A percentile compares a stretch with the other conserved stretches of the same genome.
phyloP scores from a whole-genome alignment of 2,797 vertebrate species.

The Parambassis ranga region DNA sequence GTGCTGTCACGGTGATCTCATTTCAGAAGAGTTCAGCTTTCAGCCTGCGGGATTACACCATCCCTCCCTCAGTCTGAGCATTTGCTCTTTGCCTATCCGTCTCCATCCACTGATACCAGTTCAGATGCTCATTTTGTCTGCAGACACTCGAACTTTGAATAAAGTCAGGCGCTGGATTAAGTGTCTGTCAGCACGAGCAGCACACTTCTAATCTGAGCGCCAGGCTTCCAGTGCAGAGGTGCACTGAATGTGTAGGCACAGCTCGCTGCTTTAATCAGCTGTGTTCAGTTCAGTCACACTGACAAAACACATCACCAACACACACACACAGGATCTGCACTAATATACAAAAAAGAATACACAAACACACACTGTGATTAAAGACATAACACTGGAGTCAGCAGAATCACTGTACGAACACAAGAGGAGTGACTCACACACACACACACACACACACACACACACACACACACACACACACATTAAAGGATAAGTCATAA shows the following conservation, averaged over 20 bases:
- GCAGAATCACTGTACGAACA: constrained; percentile 59
- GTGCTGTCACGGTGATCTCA: no score
- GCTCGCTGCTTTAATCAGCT: constrained; percentile 49
- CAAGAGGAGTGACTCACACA: constrained; percentile 56
- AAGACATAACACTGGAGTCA: constrained; percentile 54
- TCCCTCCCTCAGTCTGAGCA: constrained; percentile 13
- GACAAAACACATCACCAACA: constrained; percentile 52
- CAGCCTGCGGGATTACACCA: constrained; percentile 5
- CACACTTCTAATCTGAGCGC: constrained; percentile 56
- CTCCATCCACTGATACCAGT: constrained; percentile 49
- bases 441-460: no score
- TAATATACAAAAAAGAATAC: no score
- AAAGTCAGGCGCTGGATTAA: constrained; percentile 57
- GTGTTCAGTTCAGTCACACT: constrained; percentile 57
- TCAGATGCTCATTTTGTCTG: constrained; percentile 48
- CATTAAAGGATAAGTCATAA: constrained; percentile 38
- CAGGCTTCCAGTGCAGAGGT: constrained; percentile 49
- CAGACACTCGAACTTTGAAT: constrained; percentile 62
- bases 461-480: constrained; percentile 15
- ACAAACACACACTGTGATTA: no score
- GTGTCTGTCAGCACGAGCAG: constrained; percentile 54
- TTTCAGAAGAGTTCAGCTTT: constrained; percentile 1
- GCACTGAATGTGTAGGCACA: constrained; percentile 38
- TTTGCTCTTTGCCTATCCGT: constrained; percentile 35
- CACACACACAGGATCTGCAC: constrained; percentile 5